These are phyloP conservation scores for Clangula hyemalis DNA, from an alignment of 2,797 vertebrate species.

Conservation along the genomic window DNA sequence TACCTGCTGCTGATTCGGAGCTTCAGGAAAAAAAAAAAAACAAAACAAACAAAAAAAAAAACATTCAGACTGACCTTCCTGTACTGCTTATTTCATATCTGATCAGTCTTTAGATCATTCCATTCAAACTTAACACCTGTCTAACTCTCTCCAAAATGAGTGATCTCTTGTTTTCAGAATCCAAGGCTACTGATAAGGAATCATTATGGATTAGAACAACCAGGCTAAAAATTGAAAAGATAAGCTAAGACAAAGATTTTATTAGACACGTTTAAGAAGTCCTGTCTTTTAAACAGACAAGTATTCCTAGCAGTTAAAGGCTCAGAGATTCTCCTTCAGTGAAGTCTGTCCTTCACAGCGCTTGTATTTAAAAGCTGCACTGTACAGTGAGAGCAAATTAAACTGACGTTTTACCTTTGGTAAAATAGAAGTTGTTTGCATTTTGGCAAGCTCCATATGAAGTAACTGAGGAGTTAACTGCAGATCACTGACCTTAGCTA, in stretches of 20 bases:
- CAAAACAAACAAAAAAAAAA: too few relatives aligned
- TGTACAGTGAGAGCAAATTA: background rate
- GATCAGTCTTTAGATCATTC: background rate
- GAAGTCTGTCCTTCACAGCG: background rate
- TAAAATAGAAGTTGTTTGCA: background rate
- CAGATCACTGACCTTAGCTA: slow-evolving; percentile 9
- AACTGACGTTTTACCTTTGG: background rate
- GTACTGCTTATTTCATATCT: background rate
- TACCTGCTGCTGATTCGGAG: background rate
- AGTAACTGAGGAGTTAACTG: slow-evolving; percentile 38
- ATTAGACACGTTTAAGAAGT: background rate
- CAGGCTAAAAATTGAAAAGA: background rate
- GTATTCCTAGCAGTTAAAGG: background rate
- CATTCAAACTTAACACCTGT: background rate
- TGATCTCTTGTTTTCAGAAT: background rate
- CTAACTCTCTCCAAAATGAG: background rate
- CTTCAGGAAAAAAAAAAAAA: background rate
- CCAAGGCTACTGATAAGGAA: background rate
- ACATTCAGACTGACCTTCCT: background rate
- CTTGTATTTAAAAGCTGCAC: background rate
- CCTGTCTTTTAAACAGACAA: background rate
- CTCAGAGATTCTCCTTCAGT: background rate
- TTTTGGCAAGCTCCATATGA: background rate
- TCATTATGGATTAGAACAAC: background rate
- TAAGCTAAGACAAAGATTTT: background rate